Conservation (phyloP, 2,888 invertebrate species). For the Matsumyia berberina region DNA sequence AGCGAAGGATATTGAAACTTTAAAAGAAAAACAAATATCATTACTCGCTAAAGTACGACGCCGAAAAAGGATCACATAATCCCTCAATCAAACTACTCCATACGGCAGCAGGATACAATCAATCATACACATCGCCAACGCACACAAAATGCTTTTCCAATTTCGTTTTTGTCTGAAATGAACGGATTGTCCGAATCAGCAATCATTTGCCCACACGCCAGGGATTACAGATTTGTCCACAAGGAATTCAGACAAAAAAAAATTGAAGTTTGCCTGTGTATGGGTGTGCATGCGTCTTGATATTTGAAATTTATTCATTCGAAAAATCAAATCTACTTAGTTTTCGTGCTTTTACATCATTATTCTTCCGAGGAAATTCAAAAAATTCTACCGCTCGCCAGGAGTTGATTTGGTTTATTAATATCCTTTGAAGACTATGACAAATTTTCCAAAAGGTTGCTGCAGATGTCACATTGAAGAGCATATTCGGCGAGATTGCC, state of each 20-base stretch:
- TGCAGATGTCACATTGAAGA: neutral
- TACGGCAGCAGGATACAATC: constrained; percentile 11
- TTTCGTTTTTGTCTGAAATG: constrained; percentile 28
- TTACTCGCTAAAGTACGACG: neutral
- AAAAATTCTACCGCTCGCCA: constrained; percentile 1
- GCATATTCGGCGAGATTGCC: neutral
- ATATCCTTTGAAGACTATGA: neutral
- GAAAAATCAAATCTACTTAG: constrained; percentile 16
- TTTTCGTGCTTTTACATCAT: neutral
- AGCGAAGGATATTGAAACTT: neutral
- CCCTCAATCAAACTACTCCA: constrained; percentile 9
- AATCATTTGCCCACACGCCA: constrained; percentile 20
- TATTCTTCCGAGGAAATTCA: neutral
- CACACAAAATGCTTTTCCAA: constrained; percentile 10
- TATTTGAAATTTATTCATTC: constrained; percentile 24
- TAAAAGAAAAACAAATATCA: neutral
- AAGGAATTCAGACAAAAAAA: constrained; percentile 8
- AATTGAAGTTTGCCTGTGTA: neutral
- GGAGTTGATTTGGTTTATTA: constrained; percentile 12
- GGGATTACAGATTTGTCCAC: constrained; percentile 7
- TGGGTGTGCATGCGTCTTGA: neutral
- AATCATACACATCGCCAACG: constrained; percentile 32
- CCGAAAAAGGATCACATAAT: constrained; percentile 29
- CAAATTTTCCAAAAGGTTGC: neutral
- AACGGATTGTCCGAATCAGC: constrained; percentile 32